Conservation (phyloP, 2,888 invertebrate species). For the Colostygia pectinataria region DNA sequence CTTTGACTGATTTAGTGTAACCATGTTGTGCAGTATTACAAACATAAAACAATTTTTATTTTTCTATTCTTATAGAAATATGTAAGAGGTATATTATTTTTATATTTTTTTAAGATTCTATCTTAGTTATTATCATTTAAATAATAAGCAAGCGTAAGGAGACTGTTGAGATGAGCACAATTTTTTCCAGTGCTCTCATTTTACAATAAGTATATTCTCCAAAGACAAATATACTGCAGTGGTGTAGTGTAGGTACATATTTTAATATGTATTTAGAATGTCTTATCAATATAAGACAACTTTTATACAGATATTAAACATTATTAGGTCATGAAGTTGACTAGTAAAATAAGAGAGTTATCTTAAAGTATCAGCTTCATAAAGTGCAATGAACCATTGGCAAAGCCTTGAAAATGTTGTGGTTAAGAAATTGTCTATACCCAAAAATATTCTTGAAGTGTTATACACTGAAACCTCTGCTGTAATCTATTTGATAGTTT, state of each 20-base stretch:
- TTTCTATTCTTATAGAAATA: conserved; percentile 71
- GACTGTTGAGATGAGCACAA: conserved; percentile 40
- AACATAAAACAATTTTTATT: conserved; percentile 66
- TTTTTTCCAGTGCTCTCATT: conserved; percentile 37
- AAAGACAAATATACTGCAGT: conserved; percentile 37
- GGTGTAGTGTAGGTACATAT: conserved; percentile 30
- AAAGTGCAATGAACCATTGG: conserved; percentile 77
- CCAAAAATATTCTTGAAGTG: conserved; percentile 60
- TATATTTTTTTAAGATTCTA: conserved; percentile 67
- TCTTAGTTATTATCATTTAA: conserved; percentile 48
- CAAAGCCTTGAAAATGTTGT: conserved; percentile 72
- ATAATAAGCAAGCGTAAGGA: conserved; percentile 57
- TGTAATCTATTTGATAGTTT: conserved; percentile 59
- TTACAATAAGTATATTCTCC: conserved; percentile 32
- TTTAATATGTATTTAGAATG: conserved; percentile 37
- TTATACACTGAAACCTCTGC: conserved; percentile 69
- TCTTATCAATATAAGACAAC: conserved; percentile 30
- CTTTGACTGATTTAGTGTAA: conserved; percentile 80
- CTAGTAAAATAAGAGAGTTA: conserved; percentile 45
- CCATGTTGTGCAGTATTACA: conserved; percentile 79
- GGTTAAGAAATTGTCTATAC: conserved; percentile 62
- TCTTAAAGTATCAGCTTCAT: conserved; percentile 44
- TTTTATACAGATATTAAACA: conserved; percentile 36
- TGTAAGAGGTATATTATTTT: conserved; percentile 74
- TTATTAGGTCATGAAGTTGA: conserved; percentile 29